Base-by-base conservation (phyloP, 2,888 invertebrate genomes). In the Tryphoninae sp. region DNA sequence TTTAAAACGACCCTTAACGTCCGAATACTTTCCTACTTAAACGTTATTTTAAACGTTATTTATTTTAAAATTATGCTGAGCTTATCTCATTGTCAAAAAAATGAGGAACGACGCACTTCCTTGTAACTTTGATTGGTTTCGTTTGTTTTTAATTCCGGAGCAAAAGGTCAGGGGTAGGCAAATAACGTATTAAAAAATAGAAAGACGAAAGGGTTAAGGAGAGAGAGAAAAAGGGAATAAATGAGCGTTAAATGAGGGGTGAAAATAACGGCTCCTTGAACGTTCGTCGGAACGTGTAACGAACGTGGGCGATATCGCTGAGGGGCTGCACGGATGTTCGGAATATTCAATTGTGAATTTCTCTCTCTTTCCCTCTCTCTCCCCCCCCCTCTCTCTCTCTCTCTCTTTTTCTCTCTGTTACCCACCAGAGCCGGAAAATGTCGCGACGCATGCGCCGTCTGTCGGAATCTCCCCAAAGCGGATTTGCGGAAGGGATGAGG, bases 391-490 rank as follows among this genome's bases (percentile, higher is more conserved):
- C 45, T 13, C 11, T 13, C 45, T 59, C 61, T 40, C 45, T 45
- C 13, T 45, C 45, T 45, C 45, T 45, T 6, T 45, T 13, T 45
- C 45, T 13, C 45, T 45, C 45, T 45, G 11, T 45, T 13, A 2
- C 11, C 9, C 45, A 45, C 45, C 13, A 2, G 13, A 53, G 40
- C 80, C 72, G 85, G 86, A 85, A 88, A 90, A 90, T 89, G 88
- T 87, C 86, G 86, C 78, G 83, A 87, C 89, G 90, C 88, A 75
- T 88, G 89, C 90, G 88, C 85, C 51, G 26, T 71, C 13, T 1
- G 26, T 40, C 40, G 58, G 61, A 42, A 78, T 73, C 59, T 33
- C 67, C 82, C 68, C 77, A 58, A 67, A 69, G 33, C 71, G 69
- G 67, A 82, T 74, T 72, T 72, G 82, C 75, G 80, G 82, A 84